Evolutionary conservation across 1,140 invertebrate genomes (phyloP).

Genomic region (Platyura marginata): DNA sequence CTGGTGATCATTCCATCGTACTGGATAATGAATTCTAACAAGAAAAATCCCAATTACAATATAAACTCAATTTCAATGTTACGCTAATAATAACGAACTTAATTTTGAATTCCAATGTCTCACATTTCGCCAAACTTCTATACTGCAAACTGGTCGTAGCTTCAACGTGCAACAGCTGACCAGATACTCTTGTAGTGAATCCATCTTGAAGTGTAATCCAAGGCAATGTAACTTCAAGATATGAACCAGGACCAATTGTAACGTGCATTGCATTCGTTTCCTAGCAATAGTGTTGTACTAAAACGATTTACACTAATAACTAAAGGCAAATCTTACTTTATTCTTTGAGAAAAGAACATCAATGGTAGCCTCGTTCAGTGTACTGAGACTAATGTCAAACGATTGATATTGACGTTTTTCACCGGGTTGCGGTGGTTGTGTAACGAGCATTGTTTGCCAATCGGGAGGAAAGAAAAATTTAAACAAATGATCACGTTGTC

Average conservation of each 20-base stretch:
- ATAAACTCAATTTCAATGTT: neutral
- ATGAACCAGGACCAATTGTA: slow-evolving; percentile 82
- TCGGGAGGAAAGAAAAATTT: slow-evolving; percentile 93
- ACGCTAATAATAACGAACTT: slow-evolving; percentile 26
- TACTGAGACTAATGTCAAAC: slow-evolving; percentile 82
- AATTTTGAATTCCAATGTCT: slow-evolving; percentile 84
- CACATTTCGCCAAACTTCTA: slow-evolving; percentile 77
- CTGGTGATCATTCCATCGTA: slow-evolving; percentile 88
- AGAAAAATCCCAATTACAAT: neutral
- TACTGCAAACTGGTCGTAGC: slow-evolving; percentile 87
- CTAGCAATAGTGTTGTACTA: too few relatives aligned
- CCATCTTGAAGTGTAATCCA: slow-evolving; percentile 75
- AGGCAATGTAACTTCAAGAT: slow-evolving; percentile 87
- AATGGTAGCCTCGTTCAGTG: slow-evolving; percentile 79
- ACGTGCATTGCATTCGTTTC: slow-evolving; percentile 94
- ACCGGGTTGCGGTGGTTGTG: slow-evolving; percentile 61
- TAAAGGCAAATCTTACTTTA: slow-evolving; percentile 36
- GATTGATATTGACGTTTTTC: slow-evolving; percentile 74
- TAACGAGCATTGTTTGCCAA: slow-evolving; percentile 57
- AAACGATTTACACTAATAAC: too few relatives aligned
- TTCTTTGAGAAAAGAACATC: slow-evolving; percentile 94
- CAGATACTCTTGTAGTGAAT: slow-evolving; percentile 77
- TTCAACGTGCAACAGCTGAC: slow-evolving; percentile 82
- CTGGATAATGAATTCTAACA: slow-evolving; percentile 51
- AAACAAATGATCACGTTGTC: slow-evolving; percentile 86